Conservation (phyloP, 2,888 invertebrate species). For the Choreutis nemorana region DNA sequence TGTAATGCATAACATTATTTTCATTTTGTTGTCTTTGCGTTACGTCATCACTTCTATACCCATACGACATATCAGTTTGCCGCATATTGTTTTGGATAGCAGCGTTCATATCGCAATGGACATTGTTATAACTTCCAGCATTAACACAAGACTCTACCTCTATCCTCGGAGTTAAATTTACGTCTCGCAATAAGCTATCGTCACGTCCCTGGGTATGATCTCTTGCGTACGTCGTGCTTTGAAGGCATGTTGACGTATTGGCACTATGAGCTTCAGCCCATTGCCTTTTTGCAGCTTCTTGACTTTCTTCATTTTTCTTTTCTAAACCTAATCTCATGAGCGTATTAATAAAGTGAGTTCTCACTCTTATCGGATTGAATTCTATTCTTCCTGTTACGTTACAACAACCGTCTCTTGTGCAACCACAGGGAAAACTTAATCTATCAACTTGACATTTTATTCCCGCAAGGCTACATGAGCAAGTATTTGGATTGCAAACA, state of each 20-base stretch:
- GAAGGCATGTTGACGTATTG: constrained; percentile 30
- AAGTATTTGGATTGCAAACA: constrained; percentile 94
- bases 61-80: constrained; percentile 27
- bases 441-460: constrained; percentile 98
- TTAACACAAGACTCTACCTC: constrained; percentile 72
- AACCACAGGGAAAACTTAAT: constrained; percentile 95
- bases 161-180: constrained; percentile 59
- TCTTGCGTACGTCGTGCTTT: constrained; percentile 41
- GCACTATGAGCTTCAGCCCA: constrained; percentile 51
- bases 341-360: constrained; percentile 97
- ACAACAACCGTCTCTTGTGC: constrained; percentile 91
- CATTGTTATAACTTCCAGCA: constrained; percentile 71
- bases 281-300: constrained; percentile 48
- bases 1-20: constrained; percentile 39
- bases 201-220: constrained; percentile 40
- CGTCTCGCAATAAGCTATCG: constrained; percentile 58
- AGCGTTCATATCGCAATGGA: constrained; percentile 69
- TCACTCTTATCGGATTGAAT: constrained; percentile 94
- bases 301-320: constrained; percentile 77
- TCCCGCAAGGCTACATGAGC: constrained; percentile 92
- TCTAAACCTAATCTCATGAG: constrained; percentile 92
- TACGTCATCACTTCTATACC: constrained; percentile 40
- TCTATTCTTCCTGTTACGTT: constrained; percentile 94
- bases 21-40: constrained; percentile 47
- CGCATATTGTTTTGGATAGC: constrained; percentile 19